Evolutionary conservation across 30 jellyfish, hydroid and myxozoan genomes (phyloP).

Genomic region (Hydra vulgaris): DNA sequence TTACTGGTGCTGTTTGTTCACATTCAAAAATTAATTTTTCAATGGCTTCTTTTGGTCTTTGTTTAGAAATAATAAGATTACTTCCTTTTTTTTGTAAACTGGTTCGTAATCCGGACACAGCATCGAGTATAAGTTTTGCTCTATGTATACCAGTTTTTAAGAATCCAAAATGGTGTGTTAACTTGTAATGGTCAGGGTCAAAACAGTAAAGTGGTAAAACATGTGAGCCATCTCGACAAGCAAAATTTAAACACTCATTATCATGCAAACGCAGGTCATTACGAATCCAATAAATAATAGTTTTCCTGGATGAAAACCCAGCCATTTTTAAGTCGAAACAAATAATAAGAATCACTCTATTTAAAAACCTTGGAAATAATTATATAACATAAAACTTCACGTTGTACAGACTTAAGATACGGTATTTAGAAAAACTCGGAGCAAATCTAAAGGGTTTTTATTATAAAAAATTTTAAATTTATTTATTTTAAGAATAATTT

Average conservation of each 20-base stretch:
- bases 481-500: too few species aligned
- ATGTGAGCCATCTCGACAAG: slow-evolving; percentile 28
- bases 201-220: slow-evolving; percentile 46
- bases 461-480: too few species aligned
- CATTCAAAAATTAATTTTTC: slow-evolving; percentile 20
- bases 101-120: slow-evolving; percentile 29
- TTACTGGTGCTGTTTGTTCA: slow-evolving; percentile 40
- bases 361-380: too few species aligned
- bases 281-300: slow-evolving; percentile 32
- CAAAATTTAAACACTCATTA: slow-evolving; percentile 48
- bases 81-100: slow-evolving; percentile 29
- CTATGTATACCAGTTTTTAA: slow-evolving; percentile 43
- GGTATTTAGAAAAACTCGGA: too few species aligned
- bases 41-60: slow-evolving; percentile 32
- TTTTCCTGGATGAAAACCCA: slow-evolving; percentile 1
- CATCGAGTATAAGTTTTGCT: slow-evolving; percentile 26
- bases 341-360: too few species aligned
- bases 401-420: too few species aligned
- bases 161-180: slow-evolving; percentile 31
- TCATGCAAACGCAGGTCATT: slow-evolving; percentile 53
- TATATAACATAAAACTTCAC: too few species aligned
- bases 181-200: slow-evolving; percentile 43
- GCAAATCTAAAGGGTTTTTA: too few species aligned
- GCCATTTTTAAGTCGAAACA: background rate
- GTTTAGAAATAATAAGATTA: slow-evolving; percentile 30